Base-by-base conservation (phyloP, 2,888 invertebrate genomes). In the Sinopyrophorus schimmeli region DNA sequence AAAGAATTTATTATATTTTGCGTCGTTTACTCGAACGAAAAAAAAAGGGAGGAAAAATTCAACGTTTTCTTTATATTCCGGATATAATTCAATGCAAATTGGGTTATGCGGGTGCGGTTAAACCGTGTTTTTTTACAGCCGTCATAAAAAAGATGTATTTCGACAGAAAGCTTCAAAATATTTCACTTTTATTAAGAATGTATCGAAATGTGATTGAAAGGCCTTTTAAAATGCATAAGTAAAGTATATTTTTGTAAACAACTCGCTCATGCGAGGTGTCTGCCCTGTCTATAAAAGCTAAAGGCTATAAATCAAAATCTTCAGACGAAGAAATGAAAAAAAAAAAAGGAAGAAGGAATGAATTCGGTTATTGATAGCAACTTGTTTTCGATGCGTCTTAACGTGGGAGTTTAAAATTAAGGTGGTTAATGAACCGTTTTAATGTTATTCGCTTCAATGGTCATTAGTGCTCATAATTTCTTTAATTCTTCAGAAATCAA, bases 161-260 rank as follows among this genome's bases (percentile, higher is more conserved):
- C 43, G 12, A 18, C 18, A 7, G 43, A 32, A 43, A 43, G 34
- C 43, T 27, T 10, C 32, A 27, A 21, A 43, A 34, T 34, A 26
- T 43, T 26, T 35, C 34, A 35, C 12, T 43, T 43, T 34, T 35
- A 35, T 35, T 35, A 35, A 34, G 32, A 35, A 43, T 32, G 35
- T 34, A 43, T 34, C 32, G 42, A 43, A 43, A 20, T 43, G 43
- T 35, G 35, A 43, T 35, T 41, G 41, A 43, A 43, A 35, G 34
- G 24, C 32, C 15, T 18, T 40, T 23, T 17, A 24, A 24, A 31
- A 28, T 41, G 31, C 41, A 12, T 31, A 41, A 31, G 30, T 41
- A 10, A 17, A 10, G 23, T 20, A 20, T 30, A 11, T 21, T 28
- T 40, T 28, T 40, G 20, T 40, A 40, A 40, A 40, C 39, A 40